Percentiles rank a stretch among this genome's conserved stretches.
Conservation (phyloP, 2,888 invertebrate genomes). For the Lithodes maja region DNA sequence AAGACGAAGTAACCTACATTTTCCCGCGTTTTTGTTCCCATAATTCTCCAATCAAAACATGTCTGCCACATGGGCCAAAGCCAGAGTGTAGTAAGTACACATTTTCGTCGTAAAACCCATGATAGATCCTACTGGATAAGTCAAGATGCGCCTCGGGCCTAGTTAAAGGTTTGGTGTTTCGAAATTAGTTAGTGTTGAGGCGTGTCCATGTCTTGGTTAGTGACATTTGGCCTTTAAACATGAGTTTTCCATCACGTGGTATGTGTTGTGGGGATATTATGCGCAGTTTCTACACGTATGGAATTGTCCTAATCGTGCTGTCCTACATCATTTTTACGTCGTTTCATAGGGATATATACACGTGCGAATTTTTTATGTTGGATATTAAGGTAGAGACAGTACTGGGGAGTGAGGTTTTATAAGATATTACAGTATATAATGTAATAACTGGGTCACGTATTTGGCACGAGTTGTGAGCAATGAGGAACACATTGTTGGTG, state of each 20-base stretch:
- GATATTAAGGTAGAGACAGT: too few species aligned
- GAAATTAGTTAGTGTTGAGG: neutral
- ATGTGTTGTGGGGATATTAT: constrained; percentile 55
- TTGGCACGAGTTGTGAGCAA: neutral
- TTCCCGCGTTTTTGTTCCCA: constrained; percentile 69
- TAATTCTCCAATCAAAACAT: constrained; percentile 67
- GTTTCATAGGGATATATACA: neutral
- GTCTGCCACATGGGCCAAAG: constrained; percentile 66
- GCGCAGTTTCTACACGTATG: constrained; percentile 59
- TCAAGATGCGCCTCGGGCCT: neutral
- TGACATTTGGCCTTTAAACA: constrained; percentile 42
- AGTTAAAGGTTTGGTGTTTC: constrained; percentile 22
- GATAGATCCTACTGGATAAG: neutral
- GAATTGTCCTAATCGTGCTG: constrained; percentile 26
- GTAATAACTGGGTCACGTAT: neutral
- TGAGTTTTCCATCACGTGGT: constrained; percentile 63
- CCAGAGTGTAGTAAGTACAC: constrained; percentile 46
- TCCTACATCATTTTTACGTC: neutral
- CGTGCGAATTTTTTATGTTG: too few species aligned
- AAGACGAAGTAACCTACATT: constrained; percentile 67
- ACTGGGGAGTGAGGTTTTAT: too few species aligned
- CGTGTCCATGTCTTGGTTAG: constrained; percentile 38
- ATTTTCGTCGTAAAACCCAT: constrained; percentile 28
- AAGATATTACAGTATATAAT: neutral
- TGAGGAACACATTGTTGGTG: neutral